Conservation (phyloP, 2,113 vertebrate species). For the Tragelaphus scriptus region DNA sequence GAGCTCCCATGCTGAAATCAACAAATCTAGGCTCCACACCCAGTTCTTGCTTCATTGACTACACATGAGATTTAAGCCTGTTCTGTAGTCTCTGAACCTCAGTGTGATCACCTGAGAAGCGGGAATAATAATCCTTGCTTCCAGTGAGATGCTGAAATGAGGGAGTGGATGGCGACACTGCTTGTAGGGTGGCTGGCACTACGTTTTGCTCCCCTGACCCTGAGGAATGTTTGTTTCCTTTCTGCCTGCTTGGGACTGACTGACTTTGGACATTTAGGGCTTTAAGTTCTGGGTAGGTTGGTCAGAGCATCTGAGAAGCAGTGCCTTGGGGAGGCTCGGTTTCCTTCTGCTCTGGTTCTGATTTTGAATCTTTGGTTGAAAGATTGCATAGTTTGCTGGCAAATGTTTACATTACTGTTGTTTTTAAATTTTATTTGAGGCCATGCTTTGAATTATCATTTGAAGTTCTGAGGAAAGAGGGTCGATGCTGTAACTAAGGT, state of each 20-base stretch:
- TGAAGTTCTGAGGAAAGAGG: background rate
- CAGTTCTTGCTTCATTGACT: background rate
- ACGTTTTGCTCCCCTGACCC: too few relatives aligned
- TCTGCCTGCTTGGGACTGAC: background rate
- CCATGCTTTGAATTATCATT: background rate
- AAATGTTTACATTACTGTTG: background rate
- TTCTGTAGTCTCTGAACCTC: background rate
- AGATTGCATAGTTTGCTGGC: background rate
- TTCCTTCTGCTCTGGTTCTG: background rate
- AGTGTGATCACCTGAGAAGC: background rate
- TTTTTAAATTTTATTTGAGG: slow-evolving; percentile 13
- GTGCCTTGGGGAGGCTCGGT: accelerated
- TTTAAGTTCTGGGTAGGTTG: background rate
- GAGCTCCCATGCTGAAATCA: background rate
- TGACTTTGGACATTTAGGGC: accelerated
- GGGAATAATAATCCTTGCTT: accelerated
- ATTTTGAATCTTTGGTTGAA: background rate
- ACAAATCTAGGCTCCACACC: background rate
- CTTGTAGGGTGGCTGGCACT: accelerated
- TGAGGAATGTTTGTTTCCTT: background rate
- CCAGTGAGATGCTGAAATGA: background rate
- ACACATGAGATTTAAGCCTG: too few relatives aligned
- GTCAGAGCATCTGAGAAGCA: background rate
- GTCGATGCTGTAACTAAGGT: background rate
- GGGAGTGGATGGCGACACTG: too few relatives aligned